phyloP scores from a whole-genome alignment of 2,113 vertebrate genomes.

The Tragelaphus imberbis region DNA sequence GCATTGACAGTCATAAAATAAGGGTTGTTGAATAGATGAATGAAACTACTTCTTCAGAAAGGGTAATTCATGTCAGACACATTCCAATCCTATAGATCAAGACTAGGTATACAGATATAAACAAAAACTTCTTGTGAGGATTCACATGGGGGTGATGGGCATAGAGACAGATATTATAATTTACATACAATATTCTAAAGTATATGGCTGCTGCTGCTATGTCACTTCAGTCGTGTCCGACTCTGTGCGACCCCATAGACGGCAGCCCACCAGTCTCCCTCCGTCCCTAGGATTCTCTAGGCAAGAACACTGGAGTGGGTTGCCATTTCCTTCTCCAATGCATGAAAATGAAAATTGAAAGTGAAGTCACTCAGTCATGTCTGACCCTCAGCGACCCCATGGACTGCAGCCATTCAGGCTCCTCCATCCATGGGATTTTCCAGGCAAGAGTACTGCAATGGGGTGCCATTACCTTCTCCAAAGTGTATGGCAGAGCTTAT shows the following conservation, averaged over 20 bases:
- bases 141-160: not conserved
- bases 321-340: too few relatives aligned
- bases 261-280: too few relatives aligned
- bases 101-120: not conserved
- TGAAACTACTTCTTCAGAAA: not conserved
- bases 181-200: not conserved
- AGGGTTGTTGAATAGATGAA: not conserved
- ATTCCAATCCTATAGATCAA: not conserved
- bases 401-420: too few relatives aligned
- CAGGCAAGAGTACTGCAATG: too few relatives aligned
- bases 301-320: too few relatives aligned
- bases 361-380: too few relatives aligned
- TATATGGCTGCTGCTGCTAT: not conserved
- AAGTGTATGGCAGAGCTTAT: not conserved
- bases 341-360: too few relatives aligned
- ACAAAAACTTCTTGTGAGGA: not conserved
- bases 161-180: not conserved
- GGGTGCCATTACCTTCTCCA: not conserved
- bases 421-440: too few relatives aligned
- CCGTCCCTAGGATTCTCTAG: too few relatives aligned
- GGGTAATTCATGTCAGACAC: not conserved
- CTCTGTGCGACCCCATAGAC: too few relatives aligned
- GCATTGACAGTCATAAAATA: not conserved
- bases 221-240: rapidly evolving
- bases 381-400: too few relatives aligned